Conservation (phyloP, 23 tunicate genomes). For the Trididemnum clinides region DNA sequence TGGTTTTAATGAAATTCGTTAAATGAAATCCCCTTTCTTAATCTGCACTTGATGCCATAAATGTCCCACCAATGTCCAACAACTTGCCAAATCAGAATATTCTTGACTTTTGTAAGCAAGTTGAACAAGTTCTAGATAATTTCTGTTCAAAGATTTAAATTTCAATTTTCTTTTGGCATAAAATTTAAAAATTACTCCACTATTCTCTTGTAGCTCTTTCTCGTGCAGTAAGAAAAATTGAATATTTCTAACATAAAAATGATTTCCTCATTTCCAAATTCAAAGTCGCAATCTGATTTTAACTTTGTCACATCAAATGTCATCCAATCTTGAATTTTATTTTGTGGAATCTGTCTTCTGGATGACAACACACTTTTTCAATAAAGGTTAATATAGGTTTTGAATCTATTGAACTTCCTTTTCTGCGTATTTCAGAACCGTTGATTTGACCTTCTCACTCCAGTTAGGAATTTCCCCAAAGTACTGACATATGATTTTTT, state of each 20-base stretch:
- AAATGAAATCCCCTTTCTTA: neutral
- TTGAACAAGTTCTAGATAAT: neutral
- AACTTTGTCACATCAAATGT: neutral
- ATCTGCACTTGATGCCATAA: neutral
- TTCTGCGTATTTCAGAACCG: no score
- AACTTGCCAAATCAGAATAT: neutral
- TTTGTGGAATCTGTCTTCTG: neutral
- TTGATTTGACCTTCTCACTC: no score
- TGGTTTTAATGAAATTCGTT: no score
- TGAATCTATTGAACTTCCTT: no score
- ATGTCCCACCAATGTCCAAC: neutral
- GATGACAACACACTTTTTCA: neutral
- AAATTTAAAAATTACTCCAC: neutral
- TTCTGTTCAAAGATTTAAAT: neutral
- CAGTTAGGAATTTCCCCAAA: no score
- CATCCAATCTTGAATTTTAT: neutral
- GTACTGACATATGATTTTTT: no score
- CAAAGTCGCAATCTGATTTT: neutral
- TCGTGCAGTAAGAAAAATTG: neutral
- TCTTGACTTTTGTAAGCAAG: neutral
- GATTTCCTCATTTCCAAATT: neutral
- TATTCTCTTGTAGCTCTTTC: neutral
- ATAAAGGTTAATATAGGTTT: no score
- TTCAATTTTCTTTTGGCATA: neutral
- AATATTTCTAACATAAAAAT: neutral